Base-by-base conservation (phyloP, 1,140 invertebrate genomes). In the Fopius arisanus region DNA sequence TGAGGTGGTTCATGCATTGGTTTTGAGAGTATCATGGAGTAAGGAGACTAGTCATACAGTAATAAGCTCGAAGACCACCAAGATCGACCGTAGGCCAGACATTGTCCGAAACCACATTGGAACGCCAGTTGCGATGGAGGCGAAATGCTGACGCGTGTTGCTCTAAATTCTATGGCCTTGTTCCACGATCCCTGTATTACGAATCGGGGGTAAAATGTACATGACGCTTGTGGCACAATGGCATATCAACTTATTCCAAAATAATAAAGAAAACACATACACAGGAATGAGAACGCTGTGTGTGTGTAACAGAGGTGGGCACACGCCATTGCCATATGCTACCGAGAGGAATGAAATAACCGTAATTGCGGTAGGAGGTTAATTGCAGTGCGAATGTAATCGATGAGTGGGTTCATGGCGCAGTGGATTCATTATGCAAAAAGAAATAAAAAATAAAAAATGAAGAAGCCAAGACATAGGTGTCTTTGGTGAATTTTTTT, bases 311-410 rank as follows among this genome's bases (percentile, higher is more conserved):
- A 23, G 29, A 59, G 31, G 28, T 40, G 74, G 80, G 81, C 79
- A 84, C 83, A 85, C 84, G 84, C 77, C 80, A 83, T 75, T 68
- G 70, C 85, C 85, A 86, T 86, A 86, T 86, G 85, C 78, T 78
- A 76, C 75, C 59, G 26, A 37, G 16, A 23, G 16, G 59, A 26
- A 59, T 21, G 72, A 84, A 86, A 86, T 86, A 84, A 82, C 82
- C 73, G 75, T 84, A 79, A 82, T 84, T 78, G 75, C 54, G 67
- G 37, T 65, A 14, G 29, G 23, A 16, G 59, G 70, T 76, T 85
- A 87, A 87, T 86, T 86, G 77, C 76, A 19, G 37, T 68, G 43
- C 12, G 23, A 78, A 80, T 76, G 81, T 82, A 84, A 84, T 83
- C 83, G 82, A 85, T 84, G 79, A 85, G 78, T 59, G 54, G 54